A percentile compares a stretch with the other conserved stretches of the same genome.
phyloP scores from a whole-genome alignment of 2,797 vertebrate species.

The Arvicola amphibius region DNA sequence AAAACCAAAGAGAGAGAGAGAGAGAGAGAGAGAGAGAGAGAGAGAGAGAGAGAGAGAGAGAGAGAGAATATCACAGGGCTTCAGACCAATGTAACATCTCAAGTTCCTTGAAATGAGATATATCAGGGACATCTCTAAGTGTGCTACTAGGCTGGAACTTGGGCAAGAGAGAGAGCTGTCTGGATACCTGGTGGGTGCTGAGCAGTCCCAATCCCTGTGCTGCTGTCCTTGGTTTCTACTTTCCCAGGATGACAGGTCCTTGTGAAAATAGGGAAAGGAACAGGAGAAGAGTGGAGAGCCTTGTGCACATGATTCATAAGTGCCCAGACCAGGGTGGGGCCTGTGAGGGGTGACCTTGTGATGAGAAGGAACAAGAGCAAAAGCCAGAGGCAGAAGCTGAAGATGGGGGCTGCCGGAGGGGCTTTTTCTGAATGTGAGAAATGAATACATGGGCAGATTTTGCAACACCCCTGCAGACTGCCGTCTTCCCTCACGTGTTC shows the following conservation, averaged over 20 bases:
- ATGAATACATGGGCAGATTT: slow-evolving; percentile 70
- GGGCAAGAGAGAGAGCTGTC: not conserved
- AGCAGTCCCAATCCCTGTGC: not conserved
- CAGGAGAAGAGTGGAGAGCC: slow-evolving; percentile 36
- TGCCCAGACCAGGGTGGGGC: slow-evolving; percentile 59
- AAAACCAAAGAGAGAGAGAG: no score
- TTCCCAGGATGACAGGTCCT: slow-evolving; percentile 61
- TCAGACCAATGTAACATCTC: not conserved
- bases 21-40: no score
- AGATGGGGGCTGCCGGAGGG: slow-evolving; percentile 66
- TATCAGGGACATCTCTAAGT: not conserved
- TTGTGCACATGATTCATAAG: slow-evolving; percentile 73
- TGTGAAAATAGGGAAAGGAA: slow-evolving; percentile 28
- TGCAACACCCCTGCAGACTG: slow-evolving; percentile 62
- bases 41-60: no score
- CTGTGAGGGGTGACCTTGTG: slow-evolving; percentile 54
- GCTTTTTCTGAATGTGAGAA: slow-evolving; percentile 78
- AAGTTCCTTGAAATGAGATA: not conserved
- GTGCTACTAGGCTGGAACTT: not conserved
- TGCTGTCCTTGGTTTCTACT: slow-evolving; percentile 4
- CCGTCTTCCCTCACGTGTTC: slow-evolving; percentile 30
- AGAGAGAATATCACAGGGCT: not conserved
- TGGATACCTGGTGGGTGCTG: not conserved
- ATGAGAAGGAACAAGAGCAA: slow-evolving; percentile 66
- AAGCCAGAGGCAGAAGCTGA: slow-evolving; percentile 72